Base-by-base conservation (phyloP, 2,797 vertebrate species). In the Chiroxiphia lanceolata region DNA sequence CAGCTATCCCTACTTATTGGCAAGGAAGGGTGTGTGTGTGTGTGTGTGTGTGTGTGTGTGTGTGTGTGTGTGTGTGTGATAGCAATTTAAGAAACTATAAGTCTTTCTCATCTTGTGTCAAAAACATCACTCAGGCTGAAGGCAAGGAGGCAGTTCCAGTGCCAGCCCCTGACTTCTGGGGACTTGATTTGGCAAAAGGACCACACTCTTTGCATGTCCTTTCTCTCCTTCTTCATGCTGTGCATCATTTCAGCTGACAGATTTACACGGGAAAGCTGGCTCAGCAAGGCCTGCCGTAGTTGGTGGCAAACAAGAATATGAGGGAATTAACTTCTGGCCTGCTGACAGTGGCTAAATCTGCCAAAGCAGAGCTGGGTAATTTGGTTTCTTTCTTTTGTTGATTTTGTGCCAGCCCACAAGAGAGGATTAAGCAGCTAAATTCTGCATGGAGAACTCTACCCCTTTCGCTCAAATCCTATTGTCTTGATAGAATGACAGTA, bases 381-480 rank as follows among this genome's bases (percentile, higher is more conserved):
- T 99, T 99, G 98, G 98, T 98, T 99, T 98, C 98, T 98, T 98
- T 99, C 98, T 98, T 99, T 98, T 98, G 98, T 97, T 98, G 98
- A 99, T 98, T 98, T 97, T 96, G 98, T 98, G 99, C 98, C 99
- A 99, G 98, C 98, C 97, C 98, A 98, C 98, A 98, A 98, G 98
- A 98, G 98, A 98, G 98, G 99, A 99, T 99, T 99, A 99, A 98
- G 98, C 98, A 98, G 98, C 98, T 98, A 98, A 98, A 98, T 98
- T 98, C 97, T 98, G 98, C 98, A 97, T 97, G 97, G 98, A 98
- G 98, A 98, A 96, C 98, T 97, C 97, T 97, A 97, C 97, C 97
- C 96, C 96, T 97, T 95, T 97, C 17, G 56, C 96, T 98, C 95
- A 95, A 90, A 97, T 97, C 97, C 97, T 97, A 98, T 98, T 98